These are phyloP conservation scores for Antennarius striatus DNA, from an alignment of 2,113 vertebrate species.

Conservation along the genomic window DNA sequence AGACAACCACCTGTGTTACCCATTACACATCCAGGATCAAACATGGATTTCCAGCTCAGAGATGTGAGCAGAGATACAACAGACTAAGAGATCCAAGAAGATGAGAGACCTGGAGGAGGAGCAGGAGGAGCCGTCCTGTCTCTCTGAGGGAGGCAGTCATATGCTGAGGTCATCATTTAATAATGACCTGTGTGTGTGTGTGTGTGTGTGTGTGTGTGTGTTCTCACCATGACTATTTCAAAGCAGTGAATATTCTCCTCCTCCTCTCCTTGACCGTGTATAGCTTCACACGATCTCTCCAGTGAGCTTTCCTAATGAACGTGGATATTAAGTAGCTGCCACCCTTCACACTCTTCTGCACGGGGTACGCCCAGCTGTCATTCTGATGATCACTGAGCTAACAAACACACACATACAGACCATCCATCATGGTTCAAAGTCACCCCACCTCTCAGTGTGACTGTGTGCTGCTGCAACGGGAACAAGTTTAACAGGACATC, in stretches of 20 bases:
- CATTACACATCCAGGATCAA: too few relatives aligned
- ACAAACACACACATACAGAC: slow-evolving; percentile 32
- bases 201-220: slow-evolving; percentile 23
- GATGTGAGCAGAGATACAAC: too few relatives aligned
- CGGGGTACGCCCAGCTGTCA: slow-evolving; percentile 56
- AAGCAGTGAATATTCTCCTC: background rate
- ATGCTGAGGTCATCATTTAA: slow-evolving; percentile 21
- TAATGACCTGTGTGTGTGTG: slow-evolving; percentile 28
- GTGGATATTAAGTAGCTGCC: slow-evolving; percentile 47
- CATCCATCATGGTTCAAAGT: slow-evolving; percentile 62
- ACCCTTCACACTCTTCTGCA: slow-evolving; percentile 43
- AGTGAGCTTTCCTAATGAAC: slow-evolving; percentile 48
- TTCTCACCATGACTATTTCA: slow-evolving; percentile 10
- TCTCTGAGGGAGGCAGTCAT: slow-evolving; percentile 8
- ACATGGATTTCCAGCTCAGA: too few relatives aligned
- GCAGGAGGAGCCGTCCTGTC: slow-evolving; percentile 23
- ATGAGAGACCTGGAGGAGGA: slow-evolving; percentile 6
- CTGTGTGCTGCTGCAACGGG: slow-evolving; percentile 18
- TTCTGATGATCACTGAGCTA: slow-evolving; percentile 37
- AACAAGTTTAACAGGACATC: slow-evolving; percentile 64
- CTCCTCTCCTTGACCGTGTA: slow-evolving; percentile 17
- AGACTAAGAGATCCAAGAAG: background rate
- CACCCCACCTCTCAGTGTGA: slow-evolving; percentile 55
- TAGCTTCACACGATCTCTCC: slow-evolving; percentile 1
- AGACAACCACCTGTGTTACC: too few relatives aligned